Evolutionary conservation across 2,888 invertebrate species (phyloP).

Genomic region (Bhutanitis thaidina): DNA sequence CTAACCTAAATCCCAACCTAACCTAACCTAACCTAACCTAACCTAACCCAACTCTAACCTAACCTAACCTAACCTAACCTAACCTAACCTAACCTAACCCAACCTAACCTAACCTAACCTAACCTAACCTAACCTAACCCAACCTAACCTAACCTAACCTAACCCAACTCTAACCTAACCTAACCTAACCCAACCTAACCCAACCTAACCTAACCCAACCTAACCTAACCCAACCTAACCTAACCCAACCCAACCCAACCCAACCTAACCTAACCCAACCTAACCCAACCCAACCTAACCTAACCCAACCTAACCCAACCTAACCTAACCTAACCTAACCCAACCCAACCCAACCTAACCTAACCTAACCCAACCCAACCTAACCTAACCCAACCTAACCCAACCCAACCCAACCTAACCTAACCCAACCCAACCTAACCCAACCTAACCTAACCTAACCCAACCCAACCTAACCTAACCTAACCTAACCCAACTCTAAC

Average conservation of each 20-base stretch:
- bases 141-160: background rate
- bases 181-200: background rate
- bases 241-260: background rate
- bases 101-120: slow-evolving; percentile 10
- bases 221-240: background rate
- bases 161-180: background rate
- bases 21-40: slow-evolving; percentile 17
- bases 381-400: slow-evolving; percentile 5
- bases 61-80: background rate
- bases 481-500: too few relatives aligned
- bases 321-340: slow-evolving; percentile 2
- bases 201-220: background rate
- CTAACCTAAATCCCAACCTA: background rate
- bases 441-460: slow-evolving; percentile 1
- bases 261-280: slow-evolving; percentile 23
- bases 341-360: slow-evolving; percentile 12
- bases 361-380: background rate
- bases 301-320: slow-evolving; percentile 12
- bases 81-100: background rate
- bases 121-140: background rate
- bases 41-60: background rate
- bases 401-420: slow-evolving; percentile 6
- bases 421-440: slow-evolving; percentile 4
- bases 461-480: background rate
- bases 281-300: slow-evolving; percentile 23